phyloP scores from a whole-genome alignment of 2,113 vertebrate species.

The Podarcis cretensis region DNA sequence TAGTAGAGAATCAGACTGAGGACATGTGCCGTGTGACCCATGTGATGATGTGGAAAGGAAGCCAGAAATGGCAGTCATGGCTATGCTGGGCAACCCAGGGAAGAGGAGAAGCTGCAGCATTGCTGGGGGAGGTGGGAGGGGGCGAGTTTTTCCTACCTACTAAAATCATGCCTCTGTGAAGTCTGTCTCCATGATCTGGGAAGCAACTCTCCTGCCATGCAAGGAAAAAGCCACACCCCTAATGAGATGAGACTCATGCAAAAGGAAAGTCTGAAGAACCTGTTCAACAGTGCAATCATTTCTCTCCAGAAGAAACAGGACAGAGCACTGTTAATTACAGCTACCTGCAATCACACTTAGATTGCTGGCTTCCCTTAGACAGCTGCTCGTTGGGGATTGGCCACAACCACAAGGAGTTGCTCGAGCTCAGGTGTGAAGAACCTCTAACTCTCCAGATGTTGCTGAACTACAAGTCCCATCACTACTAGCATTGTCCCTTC shows the following conservation, averaged over 20 bases:
- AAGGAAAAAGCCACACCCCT: neutral
- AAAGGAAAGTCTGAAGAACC: neutral
- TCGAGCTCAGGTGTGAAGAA: no score
- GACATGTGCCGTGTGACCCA: neutral
- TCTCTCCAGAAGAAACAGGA: neutral
- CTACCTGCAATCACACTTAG: neutral
- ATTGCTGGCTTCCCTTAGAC: neutral
- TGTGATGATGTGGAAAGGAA: neutral
- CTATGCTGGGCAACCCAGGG: neutral
- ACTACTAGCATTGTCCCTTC: no score
- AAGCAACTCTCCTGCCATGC: neutral
- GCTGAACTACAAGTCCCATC: no score
- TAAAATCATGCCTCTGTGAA: neutral
- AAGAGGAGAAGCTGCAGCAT: neutral
- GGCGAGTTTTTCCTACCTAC: neutral
- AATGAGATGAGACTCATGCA: neutral
- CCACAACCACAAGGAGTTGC: neutral
- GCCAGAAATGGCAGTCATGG: neutral
- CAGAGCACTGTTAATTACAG: neutral
- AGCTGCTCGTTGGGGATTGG: neutral
- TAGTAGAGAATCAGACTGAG: neutral
- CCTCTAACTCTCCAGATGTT: no score
- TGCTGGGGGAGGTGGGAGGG: neutral
- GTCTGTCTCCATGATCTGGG: neutral
- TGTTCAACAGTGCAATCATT: neutral